A percentile compares a stretch with the other conserved stretches of the same genome.
Evolutionary conservation across 2,888 invertebrate species (phyloP).

Genomic region (Stictocephala bisonia): DNA sequence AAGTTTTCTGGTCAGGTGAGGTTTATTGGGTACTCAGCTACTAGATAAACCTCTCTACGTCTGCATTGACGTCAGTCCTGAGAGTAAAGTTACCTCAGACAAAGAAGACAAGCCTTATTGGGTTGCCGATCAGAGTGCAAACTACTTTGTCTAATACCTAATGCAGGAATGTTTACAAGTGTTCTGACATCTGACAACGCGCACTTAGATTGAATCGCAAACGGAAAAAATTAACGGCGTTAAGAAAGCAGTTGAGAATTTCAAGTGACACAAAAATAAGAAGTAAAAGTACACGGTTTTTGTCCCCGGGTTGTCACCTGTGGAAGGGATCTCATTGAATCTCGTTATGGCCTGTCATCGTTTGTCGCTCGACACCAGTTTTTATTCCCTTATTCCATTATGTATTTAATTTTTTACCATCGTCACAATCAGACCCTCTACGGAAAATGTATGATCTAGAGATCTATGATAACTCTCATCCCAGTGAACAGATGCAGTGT

Average conservation of each 20-base stretch:
- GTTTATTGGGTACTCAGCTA: too few species aligned
- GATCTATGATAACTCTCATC: too few species aligned
- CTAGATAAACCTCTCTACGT: too few species aligned
- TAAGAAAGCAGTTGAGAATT: constrained; percentile 6
- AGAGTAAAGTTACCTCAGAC: too few species aligned
- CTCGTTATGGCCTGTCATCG: constrained; percentile 14
- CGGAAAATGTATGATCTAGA: too few species aligned
- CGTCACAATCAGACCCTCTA: too few species aligned
- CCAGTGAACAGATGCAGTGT: too few species aligned
- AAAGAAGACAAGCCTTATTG: too few species aligned
- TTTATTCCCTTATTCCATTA: neutral
- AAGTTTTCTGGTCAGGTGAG: too few species aligned
- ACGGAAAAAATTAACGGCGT: constrained; percentile 22
- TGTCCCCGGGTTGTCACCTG: constrained; percentile 24
- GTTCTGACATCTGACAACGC: too few species aligned
- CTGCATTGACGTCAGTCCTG: too few species aligned
- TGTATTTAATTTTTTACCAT: constrained; percentile 24
- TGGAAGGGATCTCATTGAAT: constrained; percentile 19
- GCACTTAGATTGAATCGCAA: constrained; percentile 28
- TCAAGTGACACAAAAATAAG: constrained; percentile 27
- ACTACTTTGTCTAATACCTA: constrained; percentile 28
- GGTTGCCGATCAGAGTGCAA: too few species aligned
- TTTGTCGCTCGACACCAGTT: neutral
- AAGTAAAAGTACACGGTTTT: constrained; percentile 26
- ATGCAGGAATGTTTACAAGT: constrained; percentile 38